These are phyloP conservation scores for Athripsodes cinereus DNA, from an alignment of 2,888 invertebrate genomes.

Conservation along the genomic window DNA sequence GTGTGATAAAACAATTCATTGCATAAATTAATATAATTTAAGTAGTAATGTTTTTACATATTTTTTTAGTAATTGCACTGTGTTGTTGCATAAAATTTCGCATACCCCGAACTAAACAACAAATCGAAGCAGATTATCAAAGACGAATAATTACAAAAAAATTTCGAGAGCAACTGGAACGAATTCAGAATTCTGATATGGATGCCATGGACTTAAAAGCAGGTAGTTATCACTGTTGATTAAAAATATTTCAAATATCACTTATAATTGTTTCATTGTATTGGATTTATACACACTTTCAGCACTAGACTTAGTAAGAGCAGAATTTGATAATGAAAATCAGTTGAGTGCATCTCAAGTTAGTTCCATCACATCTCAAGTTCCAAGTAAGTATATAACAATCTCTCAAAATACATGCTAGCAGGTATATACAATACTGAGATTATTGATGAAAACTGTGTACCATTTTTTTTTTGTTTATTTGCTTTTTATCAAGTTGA, in stretches of 20 bases:
- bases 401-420: too few relatives aligned
- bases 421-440: too few relatives aligned
- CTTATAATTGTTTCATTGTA: too few relatives aligned
- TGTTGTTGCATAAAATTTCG: slow-evolving; percentile 90
- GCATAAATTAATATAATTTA: too few relatives aligned
- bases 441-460: too few relatives aligned
- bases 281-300: slow-evolving; percentile 30
- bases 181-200: slow-evolving; percentile 81
- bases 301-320: slow-evolving; percentile 65
- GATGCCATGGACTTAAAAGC: slow-evolving; percentile 72
- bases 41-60: too few relatives aligned
- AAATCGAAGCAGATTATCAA: slow-evolving; percentile 89
- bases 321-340: slow-evolving; percentile 54
- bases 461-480: too few relatives aligned
- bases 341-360: slow-evolving; percentile 40
- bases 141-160: slow-evolving; percentile 75
- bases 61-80: slow-evolving; percentile 71
- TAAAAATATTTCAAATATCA: too few relatives aligned
- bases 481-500: too few relatives aligned
- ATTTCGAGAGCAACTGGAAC: slow-evolving; percentile 73
- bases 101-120: slow-evolving; percentile 90
- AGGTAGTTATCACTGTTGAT: slow-evolving; percentile 43
- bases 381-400: slow-evolving; percentile 44
- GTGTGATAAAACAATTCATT: too few relatives aligned
- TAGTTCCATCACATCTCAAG: slow-evolving; percentile 45